Evolutionary conservation across 2,797 vertebrate genomes (phyloP).

Genomic region (Heliangelus exortis): DNA sequence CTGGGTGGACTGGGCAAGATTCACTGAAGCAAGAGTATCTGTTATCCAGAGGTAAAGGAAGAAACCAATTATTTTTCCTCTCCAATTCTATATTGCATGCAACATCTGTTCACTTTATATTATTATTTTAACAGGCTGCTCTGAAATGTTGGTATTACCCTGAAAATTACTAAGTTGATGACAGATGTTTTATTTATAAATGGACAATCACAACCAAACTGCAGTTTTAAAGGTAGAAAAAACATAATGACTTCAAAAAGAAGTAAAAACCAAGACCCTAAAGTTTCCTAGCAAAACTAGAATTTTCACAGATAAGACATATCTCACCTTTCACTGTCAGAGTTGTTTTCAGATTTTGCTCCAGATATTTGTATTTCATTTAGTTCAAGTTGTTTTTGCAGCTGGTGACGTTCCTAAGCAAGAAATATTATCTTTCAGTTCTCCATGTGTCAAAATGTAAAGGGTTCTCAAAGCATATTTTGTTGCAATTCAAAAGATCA

Average conservation of each 20-base stretch:
- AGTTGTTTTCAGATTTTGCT: slow-evolving; percentile 72
- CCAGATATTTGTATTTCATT: slow-evolving; percentile 86
- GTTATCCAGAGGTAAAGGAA: background rate
- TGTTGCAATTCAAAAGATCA: slow-evolving; percentile 11
- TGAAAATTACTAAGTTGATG: background rate
- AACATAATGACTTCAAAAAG: background rate
- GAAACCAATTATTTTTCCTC: background rate
- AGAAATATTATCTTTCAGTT: slow-evolving; percentile 23
- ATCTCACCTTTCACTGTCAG: slow-evolving; percentile 73
- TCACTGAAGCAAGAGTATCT: background rate
- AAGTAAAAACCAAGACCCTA: background rate
- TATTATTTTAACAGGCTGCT: slow-evolving; percentile 34
- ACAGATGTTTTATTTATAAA: background rate
- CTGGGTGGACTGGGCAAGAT: background rate
- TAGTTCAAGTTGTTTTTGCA: slow-evolving; percentile 87
- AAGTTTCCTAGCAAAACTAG: background rate
- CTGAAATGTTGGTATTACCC: background rate
- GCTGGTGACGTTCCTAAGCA: slow-evolving; percentile 89
- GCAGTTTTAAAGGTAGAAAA: background rate
- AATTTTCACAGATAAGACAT: background rate
- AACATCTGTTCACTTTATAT: background rate
- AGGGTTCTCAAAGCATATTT: background rate
- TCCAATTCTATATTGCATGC: background rate
- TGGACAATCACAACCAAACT: background rate
- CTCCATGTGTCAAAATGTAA: background rate